Base-by-base conservation (phyloP, 64 coral and sea anemone genomes). In the Montipora sp. region DNA sequence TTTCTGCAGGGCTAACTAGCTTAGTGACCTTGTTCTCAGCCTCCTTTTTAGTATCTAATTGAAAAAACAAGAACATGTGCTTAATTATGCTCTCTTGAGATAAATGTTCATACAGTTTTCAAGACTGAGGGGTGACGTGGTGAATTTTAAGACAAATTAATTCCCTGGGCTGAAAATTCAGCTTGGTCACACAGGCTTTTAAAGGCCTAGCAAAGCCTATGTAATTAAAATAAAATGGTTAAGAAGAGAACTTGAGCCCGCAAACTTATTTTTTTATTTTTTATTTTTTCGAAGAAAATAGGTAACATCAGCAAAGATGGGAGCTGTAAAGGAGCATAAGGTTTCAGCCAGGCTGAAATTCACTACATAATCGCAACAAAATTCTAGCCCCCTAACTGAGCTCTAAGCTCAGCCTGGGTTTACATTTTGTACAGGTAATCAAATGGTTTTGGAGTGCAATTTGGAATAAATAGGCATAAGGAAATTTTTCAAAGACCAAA, bases 21-120 rank as follows among this genome's bases (percentile, higher is more conserved):
- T 79, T 48, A 79, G 47, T 79, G 77, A 79, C 77, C 47, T 79
- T 79, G 77, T 79, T 79, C 49, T 79, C 77, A 79, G 77, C 77
- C 48, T 79, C 77, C 77, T 79, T 79, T 55, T 57, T 79, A 79
- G 77, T 79, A 22, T 79, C 77, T 79, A 79, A 71, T 71, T 53
- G 13, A 51, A 47, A 79, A 79, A 58, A 79, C 77, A 79, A 20
- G 48, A 79, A 58, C 77, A 79, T 21, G 49, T 53, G 68, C 68
- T 71, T 20, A 71, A 71, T 71, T 71, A 71, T 71, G 68, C 3
- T 71, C 68, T 71, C 68, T 71, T 71, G 20, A 71, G 68, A 71
- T 71, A 23, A 22, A 71, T 71, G 68, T 71, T 71, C 8, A 23
- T 71, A 71, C 68, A 20, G 20, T 71, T 71, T 71, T 71, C 3